phyloP scores from a whole-genome alignment of 2,888 invertebrate genomes.

The Parnassius mnemosyne region DNA sequence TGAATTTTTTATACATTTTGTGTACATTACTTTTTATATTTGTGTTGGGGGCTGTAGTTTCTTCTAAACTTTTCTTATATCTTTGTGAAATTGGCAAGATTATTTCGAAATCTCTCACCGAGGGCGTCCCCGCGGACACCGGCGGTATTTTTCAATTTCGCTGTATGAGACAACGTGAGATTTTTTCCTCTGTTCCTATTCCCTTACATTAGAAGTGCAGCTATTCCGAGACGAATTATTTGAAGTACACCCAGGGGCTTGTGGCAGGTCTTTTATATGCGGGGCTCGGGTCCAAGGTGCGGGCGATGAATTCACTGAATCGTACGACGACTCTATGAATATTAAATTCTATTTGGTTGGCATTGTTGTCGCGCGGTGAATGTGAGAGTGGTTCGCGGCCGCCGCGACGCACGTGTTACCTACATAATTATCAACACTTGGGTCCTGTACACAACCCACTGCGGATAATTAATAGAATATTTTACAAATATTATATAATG shows the following conservation, averaged over 20 bases:
- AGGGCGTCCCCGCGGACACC: slow-evolving; percentile 50
- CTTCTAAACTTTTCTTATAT: slow-evolving; percentile 34
- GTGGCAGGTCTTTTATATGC: slow-evolving; percentile 74
- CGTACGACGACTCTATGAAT: slow-evolving; percentile 77
- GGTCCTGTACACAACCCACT: slow-evolving; percentile 3
- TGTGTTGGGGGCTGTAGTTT: too few relatives aligned
- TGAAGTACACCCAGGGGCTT: slow-evolving; percentile 70
- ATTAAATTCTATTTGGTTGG: slow-evolving; percentile 77
- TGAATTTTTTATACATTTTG: too few relatives aligned
- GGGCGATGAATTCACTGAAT: slow-evolving; percentile 77
- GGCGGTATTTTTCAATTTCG: slow-evolving; percentile 72
- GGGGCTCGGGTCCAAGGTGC: slow-evolving; percentile 72
- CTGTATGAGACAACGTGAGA: slow-evolving; percentile 60
- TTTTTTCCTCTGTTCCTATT: slow-evolving; percentile 55
- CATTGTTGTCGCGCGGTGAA: slow-evolving; percentile 72
- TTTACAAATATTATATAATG: too few relatives aligned
- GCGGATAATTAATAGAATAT: slow-evolving; percentile 1
- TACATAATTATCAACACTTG: slow-evolving; percentile 26
- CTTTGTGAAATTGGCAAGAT: slow-evolving; percentile 43
- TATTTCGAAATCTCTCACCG: slow-evolving; percentile 50
- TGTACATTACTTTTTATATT: too few relatives aligned
- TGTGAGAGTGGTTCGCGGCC: slow-evolving; percentile 52
- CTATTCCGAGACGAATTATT: slow-evolving; percentile 72
- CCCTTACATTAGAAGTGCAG: slow-evolving; percentile 64
- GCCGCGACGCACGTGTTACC: slow-evolving; percentile 38